Base-by-base conservation (phyloP, 1,140 invertebrate species). In the Oryzaephilus surinamensis region DNA sequence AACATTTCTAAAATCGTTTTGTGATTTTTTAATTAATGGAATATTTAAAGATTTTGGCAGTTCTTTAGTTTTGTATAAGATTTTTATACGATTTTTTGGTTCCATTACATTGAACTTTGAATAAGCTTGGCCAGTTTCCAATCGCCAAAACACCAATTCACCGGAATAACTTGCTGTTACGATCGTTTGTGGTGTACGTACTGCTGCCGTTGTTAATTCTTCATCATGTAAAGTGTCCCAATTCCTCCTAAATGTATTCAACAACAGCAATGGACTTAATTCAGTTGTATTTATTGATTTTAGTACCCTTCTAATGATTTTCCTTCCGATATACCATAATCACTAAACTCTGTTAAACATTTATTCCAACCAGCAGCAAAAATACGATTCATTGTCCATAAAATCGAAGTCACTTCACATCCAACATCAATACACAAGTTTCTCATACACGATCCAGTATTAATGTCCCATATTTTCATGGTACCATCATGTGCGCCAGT, bases 381-480 rank as follows among this genome's bases (percentile, higher is more conserved):
- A 44, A 86, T 81, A 42, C 76, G 34, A 58, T 50, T 21, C 34
- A 51, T 54, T 0, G 73, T 66, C 73, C 74, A 77, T 35, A 74
- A 67, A 1, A 73, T 68, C 15, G 62, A 64, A 8, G 71, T 74
- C 0, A 77, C 67, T 53, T 76, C 72, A 41, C 67, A 70, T 49
- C 72, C 70, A 29, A 66, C 54, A 38, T 74, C 71, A 13, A 78
- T 72, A 16, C 58, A 55, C 74, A 82, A 73, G 17, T 68, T 71
- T 37, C 74, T 61, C 17, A 84, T 52, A 47, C 79, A 81, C 1
- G 67, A 66, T 0, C 80, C 79, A 15, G 77, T 76, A 52, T 82
- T 84, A 48, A 84, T 85, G 55, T 84, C 82, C 84, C 84, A 88
- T 5, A 84, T 72, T 67, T 79, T 67, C 18, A 67, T 38, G 3